Conservation (phyloP, 2,888 invertebrate species). For the Epinotia brunnichana region DNA sequence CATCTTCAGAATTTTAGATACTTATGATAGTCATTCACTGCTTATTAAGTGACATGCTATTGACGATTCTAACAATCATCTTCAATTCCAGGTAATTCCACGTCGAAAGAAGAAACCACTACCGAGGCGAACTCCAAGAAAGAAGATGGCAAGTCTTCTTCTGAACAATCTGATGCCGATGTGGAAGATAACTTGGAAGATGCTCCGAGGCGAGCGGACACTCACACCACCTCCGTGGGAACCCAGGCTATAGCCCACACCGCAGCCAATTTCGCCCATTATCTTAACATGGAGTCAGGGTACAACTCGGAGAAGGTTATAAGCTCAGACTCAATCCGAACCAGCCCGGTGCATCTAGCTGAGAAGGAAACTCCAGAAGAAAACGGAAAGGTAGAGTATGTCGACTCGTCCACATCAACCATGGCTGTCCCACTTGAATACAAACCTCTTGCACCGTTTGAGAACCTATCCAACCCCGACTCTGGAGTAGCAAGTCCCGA, state of each 20-base stretch:
- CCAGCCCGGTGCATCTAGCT: slow-evolving; percentile 76
- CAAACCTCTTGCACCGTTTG: slow-evolving; percentile 71
- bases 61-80: background rate
- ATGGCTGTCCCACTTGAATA: slow-evolving; percentile 70
- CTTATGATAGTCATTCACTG: background rate
- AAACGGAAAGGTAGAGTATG: slow-evolving; percentile 82
- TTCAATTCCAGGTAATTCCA: slow-evolving; percentile 68
- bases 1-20: too few species aligned
- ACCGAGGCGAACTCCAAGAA: slow-evolving; percentile 67
- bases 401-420: slow-evolving; percentile 70
- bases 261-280: slow-evolving; percentile 77
- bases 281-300: slow-evolving; percentile 85
- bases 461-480: slow-evolving; percentile 78
- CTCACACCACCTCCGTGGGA: slow-evolving; percentile 61
- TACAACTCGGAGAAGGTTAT: slow-evolving; percentile 85
- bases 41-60: background rate
- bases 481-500: slow-evolving; percentile 84
- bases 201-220: slow-evolving; percentile 64
- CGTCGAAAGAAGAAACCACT: slow-evolving; percentile 64
- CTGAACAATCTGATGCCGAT: slow-evolving; percentile 91
- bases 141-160: slow-evolving; percentile 83
- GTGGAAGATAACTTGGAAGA: slow-evolving; percentile 90
- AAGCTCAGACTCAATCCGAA: slow-evolving; percentile 77
- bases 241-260: slow-evolving; percentile 69
- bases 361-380: slow-evolving; percentile 84